phyloP scores from a whole-genome alignment of 1,140 invertebrate genomes.

The Apolygus lucorum region DNA sequence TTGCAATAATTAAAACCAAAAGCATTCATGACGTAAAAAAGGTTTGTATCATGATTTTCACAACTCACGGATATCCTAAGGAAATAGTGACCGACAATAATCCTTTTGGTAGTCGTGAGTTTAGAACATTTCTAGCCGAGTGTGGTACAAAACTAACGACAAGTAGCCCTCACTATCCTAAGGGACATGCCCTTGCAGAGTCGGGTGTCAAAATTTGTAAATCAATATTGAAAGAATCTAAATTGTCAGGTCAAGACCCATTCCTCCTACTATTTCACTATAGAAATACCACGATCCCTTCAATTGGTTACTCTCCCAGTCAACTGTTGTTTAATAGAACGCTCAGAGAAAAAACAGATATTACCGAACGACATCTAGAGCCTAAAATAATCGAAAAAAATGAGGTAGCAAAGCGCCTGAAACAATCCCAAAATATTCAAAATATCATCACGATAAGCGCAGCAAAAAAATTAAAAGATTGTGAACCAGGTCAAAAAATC shows the following conservation, averaged over 20 bases:
- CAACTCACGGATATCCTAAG: not conserved
- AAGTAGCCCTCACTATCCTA: not conserved
- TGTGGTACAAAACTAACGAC: not conserved
- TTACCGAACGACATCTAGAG: no score
- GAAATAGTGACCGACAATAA: not conserved
- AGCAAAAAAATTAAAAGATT: not conserved
- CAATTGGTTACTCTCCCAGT: not conserved
- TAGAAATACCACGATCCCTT: slow-evolving; percentile 4
- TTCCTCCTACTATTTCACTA: slow-evolving; percentile 3
- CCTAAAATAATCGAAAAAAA: not conserved
- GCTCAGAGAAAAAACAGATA: not conserved
- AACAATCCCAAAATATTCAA: not conserved
- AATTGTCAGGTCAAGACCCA: slow-evolving; percentile 6
- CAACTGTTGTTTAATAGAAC: not conserved
- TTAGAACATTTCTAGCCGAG: not conserved
- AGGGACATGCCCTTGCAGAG: not conserved
- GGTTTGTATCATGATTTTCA: not conserved
- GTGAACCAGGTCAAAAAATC: not conserved
- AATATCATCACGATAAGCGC: not conserved
- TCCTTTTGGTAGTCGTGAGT: slow-evolving; percentile 2
- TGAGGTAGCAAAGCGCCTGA: not conserved
- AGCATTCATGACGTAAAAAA: not conserved
- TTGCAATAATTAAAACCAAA: not conserved
- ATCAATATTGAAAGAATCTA: not conserved
- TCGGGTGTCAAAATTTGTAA: slow-evolving; percentile 6